Base-by-base conservation (phyloP, 2,113 vertebrate species). In the Morone saxatilis region DNA sequence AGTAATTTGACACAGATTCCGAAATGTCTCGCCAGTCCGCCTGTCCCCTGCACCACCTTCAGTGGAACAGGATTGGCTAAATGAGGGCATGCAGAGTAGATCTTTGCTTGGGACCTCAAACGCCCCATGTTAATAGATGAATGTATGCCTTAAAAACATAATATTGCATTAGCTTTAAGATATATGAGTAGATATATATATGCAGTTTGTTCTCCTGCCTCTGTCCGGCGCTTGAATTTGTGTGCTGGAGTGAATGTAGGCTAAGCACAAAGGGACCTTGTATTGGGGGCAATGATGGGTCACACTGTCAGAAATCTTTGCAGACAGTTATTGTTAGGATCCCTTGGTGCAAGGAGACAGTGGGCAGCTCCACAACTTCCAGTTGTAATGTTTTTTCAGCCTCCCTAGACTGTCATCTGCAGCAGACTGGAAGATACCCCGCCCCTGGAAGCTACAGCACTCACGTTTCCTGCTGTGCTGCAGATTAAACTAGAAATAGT, bases 1-100 rank as follows among this genome's bases (percentile, higher is more conserved):
- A 99, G 98, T 97, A 93, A 45, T 67, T 7, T 70, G 25, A 80
- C 71, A 72, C n/a, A 9, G 3, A 31, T 54, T 67, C 19, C 56
- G 17, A 74, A 19, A 31, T 45, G 22, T 17, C 59, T 43, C 5
- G 53, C 11, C 7, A 8, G 14, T 53, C 13, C 14, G 51, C 59
- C 4, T 40, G n/a, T 59, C 50, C 22, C 16, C 56, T 59, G 60
- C 59, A 51, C 20, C 43, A 63, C 22, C 12, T 61, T 48, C 31
- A 5, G 3, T 61, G 38, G 11, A 9, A 45, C 11, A 31, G 22
- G 41, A 78, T 65, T 72, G 53, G 6, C 16, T 57, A 13, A 78
- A 66, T 81, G 19, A 72, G 38, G 50, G 3, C 67, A 76, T 59
- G 62, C 17, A 57, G 16, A 66, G 62, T 13, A 57, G 16, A 66